Evolutionary conservation across 2,113 vertebrate genomes (phyloP), one percentile per base, ranked within the genome.

Genomic region (Panthera leo): DNA sequence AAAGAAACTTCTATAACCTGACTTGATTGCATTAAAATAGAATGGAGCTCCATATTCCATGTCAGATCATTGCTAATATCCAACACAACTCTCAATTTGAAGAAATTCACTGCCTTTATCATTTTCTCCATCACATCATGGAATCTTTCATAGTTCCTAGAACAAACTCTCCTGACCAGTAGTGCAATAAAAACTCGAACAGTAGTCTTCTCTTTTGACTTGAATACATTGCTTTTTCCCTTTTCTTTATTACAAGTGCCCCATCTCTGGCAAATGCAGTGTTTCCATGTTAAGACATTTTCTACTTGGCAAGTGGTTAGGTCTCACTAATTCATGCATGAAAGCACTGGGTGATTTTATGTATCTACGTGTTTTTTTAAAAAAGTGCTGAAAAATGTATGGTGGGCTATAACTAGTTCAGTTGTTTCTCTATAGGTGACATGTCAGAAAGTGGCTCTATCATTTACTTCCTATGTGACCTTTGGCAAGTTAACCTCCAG

Each of bases 261-360:
- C 31, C 36, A 5, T 80, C 31, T 91, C 51, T 95, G 91, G 65
- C 39, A 94, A 82, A 18, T 76, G 76, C 70, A 92, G 5, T 79
- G 7, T 76, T 80, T 93, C 39, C n/a, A 86, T 85, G 29, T 94
- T 93, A 91, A 85, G 29, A 83, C 14, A 8, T 91, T 71, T 73
- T 68, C 14, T 45, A 71, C 0, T 90, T 82, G 55, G 67, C 58
- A 82, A 91, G 34, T 68, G 75, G 19, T 73, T 85, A 91, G 45
- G n/a, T 94, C 42, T 95, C 70, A 76, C 67, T 94, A 90, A 88
- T 93, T 93, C 31, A 53, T 53, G 34, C 23, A 2, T 92, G 55
- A 94, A 95, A 93, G 53, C 93, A 25, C 13, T 76, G 25, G 39
- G 31, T 92, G 63, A 83, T 80, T 90, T 92, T 91, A 75, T 83